Base-by-base conservation (phyloP, 2,797 vertebrate species). In the Pogonophryne albipinna region DNA sequence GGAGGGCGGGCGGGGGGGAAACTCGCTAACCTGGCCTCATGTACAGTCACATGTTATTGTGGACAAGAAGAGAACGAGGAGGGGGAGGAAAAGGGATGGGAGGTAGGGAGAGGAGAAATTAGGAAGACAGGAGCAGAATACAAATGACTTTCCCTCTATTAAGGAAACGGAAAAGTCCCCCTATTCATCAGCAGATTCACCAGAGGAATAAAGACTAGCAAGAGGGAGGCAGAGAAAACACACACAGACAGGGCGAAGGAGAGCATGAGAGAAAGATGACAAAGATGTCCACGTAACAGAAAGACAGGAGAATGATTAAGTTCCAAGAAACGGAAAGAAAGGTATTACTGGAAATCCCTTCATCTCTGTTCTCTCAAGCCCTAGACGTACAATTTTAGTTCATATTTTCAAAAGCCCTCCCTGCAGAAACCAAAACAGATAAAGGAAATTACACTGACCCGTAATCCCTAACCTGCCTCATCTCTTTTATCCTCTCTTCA, bases 61-160 rank as follows among this genome's bases (percentile, higher is more conserved):
- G 62, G 11, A 45, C 60, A 72, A 42, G 42, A 60, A 51, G 75
- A 50, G 27, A 53, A 59, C 10, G 27, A 27, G 57, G 56, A 27
- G 62, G 56, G 47, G 17, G 53, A 53, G 16, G 34, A n/a, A 44
- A 62, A 14, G 46, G 20, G 38, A 16, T 5, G 1, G n/a, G n/a
- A 56, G 51, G 19, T 31, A 67, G 55, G 19, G 38, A 67, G 56
- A 52, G 42, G 23, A 57, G 38, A 19, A 60, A 63, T 47, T 42
- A 62, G 34, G 46, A 49, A 73, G 72, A 81, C 34, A 51, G 59
- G 88, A 27, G 44, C 66, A 71, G 89, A 91, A 94, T 92, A 85
- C 85, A 79, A 91, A 94, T 91, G 16, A 88, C 64, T 47, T 67
- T 55, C 15, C 34, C 68, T 56, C 59, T 14, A 17, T 15, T 45